Percentiles rank a stretch among this genome's conserved stretches.
Evolutionary conservation across 2,888 invertebrate genomes (phyloP).

Genomic region (Stenodema calcarata): DNA sequence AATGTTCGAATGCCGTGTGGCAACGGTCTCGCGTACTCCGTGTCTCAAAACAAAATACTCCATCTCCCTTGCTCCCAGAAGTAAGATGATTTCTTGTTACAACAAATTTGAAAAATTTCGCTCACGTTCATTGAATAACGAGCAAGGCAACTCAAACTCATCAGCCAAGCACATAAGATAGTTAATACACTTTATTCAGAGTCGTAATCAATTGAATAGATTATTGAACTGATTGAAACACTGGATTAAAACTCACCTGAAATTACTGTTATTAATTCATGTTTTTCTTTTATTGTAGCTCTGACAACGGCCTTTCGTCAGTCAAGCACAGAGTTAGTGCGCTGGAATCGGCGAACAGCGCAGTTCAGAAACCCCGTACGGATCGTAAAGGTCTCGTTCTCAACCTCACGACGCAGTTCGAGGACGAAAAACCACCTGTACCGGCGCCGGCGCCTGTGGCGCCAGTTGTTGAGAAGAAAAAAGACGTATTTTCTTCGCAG

Average conservation of each 20-base stretch:
- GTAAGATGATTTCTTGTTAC: conserved; percentile 51
- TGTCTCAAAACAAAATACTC: conserved; percentile 88
- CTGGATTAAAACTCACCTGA: too few relatives aligned
- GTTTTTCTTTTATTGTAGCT: conserved; percentile 59
- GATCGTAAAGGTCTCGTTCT: conserved; percentile 64
- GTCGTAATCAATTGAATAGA: too few relatives aligned
- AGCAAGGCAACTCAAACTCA: too few relatives aligned
- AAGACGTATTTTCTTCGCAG: conserved; percentile 72
- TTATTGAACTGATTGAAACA: too few relatives aligned
- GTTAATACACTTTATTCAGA: too few relatives aligned
- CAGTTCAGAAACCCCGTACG: conserved; percentile 53
- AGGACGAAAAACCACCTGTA: conserved; percentile 59
- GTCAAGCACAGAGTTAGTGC: conserved; percentile 74
- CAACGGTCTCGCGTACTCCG: conserved; percentile 85
- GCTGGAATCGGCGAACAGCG: conserved; percentile 65
- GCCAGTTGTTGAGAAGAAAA: conserved; percentile 13
- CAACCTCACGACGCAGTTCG: conserved; percentile 67
- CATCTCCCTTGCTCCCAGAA: conserved; percentile 68
- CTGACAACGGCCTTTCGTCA: conserved; percentile 60
- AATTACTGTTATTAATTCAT: too few relatives aligned
- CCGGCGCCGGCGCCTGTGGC: not conserved
- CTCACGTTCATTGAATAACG: too few relatives aligned
- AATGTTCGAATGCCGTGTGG: conserved; percentile 77
- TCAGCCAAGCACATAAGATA: too few relatives aligned
- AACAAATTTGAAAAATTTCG: too few relatives aligned